Evolutionary conservation across 2,113 vertebrate species (phyloP).

Genomic region (Periophthalmodon schlosseri): DNA sequence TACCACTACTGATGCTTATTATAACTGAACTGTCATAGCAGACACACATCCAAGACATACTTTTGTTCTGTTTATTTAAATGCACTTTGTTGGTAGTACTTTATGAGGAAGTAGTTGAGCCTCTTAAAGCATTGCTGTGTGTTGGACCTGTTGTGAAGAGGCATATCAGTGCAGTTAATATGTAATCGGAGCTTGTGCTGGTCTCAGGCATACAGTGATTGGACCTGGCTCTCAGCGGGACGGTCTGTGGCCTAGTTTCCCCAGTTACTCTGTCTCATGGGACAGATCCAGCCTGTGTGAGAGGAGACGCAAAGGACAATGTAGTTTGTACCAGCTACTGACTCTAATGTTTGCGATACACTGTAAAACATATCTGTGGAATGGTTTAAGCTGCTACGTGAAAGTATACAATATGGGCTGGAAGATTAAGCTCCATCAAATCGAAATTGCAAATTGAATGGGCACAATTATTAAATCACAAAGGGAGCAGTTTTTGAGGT

Average conservation of each 20-base stretch:
- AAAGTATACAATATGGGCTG: no score
- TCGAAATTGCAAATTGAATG: no score
- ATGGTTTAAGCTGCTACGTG: no score
- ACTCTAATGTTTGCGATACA: no score
- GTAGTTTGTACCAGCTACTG: background rate
- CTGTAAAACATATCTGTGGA: no score
- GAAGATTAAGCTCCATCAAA: no score
- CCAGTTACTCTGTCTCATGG: constrained; percentile 51
- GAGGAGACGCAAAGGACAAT: constrained; percentile 26
- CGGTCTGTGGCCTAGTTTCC: constrained; percentile 63
- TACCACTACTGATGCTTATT: background rate
- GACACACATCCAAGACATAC: background rate
- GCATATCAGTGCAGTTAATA: constrained; percentile 3
- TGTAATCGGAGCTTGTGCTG: constrained; percentile 32
- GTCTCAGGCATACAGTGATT: constrained; percentile 14
- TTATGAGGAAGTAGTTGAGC: constrained; percentile 4
- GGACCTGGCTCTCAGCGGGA: constrained; percentile 38
- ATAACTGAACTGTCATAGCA: background rate
- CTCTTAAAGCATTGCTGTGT: background rate
- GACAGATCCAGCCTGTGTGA: constrained; percentile 57
- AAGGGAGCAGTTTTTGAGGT: no score
- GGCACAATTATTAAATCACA: no score
- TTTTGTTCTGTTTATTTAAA: background rate
- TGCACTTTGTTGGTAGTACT: background rate
- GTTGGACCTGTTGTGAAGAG: background rate